Conservation (phyloP, 2,797 vertebrate species). For the Natrix natrix region DNA sequence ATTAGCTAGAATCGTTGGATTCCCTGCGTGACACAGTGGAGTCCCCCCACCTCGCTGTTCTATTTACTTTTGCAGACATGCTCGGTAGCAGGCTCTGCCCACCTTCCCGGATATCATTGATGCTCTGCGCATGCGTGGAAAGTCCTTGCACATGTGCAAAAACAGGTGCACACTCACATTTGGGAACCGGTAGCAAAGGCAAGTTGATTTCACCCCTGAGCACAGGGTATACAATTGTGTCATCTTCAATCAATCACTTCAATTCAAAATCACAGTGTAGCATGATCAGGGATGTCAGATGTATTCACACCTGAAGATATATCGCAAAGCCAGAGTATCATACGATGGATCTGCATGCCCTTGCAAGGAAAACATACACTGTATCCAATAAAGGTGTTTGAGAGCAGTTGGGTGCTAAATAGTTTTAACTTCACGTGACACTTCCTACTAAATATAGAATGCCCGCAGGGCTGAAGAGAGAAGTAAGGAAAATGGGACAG, state of each 20-base stretch:
- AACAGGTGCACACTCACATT: too few relatives aligned
- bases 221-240: background rate
- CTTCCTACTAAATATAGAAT: background rate
- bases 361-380: background rate
- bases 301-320: background rate
- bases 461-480: background rate
- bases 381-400: background rate
- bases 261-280: background rate
- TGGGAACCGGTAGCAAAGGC: too few relatives aligned
- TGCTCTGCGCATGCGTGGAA: too few relatives aligned
- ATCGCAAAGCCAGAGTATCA: background rate
- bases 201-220: too few relatives aligned
- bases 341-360: background rate
- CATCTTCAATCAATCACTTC: background rate
- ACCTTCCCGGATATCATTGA: too few relatives aligned
- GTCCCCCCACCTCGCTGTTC: too few relatives aligned
- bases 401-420: background rate
- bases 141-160: too few relatives aligned
- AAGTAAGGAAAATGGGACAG: background rate
- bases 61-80: too few relatives aligned
- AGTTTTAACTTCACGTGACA: background rate
- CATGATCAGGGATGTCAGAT: background rate
- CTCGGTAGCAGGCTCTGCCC: too few relatives aligned
- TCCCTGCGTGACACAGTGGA: too few relatives aligned
- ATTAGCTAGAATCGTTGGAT: too few relatives aligned